Evolutionary conservation across 2,888 invertebrate genomes (phyloP), one percentile per base, ranked within the genome.

Genomic region (Lasioglossum marginatum): DNA sequence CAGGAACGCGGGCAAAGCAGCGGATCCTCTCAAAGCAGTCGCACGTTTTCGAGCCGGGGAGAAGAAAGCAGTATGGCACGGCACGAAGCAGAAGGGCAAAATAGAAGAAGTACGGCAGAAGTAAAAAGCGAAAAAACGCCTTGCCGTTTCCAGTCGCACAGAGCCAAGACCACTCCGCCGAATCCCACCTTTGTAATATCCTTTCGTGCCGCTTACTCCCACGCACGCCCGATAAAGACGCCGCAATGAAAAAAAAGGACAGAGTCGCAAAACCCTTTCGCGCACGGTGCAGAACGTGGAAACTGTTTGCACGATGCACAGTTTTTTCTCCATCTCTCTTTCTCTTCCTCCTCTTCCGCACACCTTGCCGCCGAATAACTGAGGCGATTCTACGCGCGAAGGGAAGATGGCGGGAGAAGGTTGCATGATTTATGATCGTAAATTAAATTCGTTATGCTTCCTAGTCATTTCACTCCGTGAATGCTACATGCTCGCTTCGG

Each of bases 141-240:
- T 82, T 71, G 84, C 84, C 77, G 78, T 83, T 87, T 72, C 60
- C 76, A 73, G 77, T 74, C 72, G 63, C 81, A 60, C 48, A 31
- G 74, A 70, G 45, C 63, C 57, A 60, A 81, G 34, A 85, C 76
- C 86, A 73, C 75, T 76, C 68, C 45, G 48, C 68, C 72, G 77
- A 76, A 80, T 78, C 66, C 78, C 60, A 80, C 77, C 87, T 87
- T 81, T 87, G 82, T 81, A 78, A 87, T 87, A 87, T 87, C 87
- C 87, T 66, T 83, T 73, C 52, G 45, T 57, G 63, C 52, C 68
- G 80, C 80, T 79, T 81, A 52, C 68, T 68, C 40, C 77, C 60
- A 52, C 27, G 60, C 37, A 43, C 66, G 43, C n/a, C 68, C 82
- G 72, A 87, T 87, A 86, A 87, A 86, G 77, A 78, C 40, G 48